phyloP scores from a whole-genome alignment of 2,888 invertebrate species.

The Pristionchus exspectatus region DNA sequence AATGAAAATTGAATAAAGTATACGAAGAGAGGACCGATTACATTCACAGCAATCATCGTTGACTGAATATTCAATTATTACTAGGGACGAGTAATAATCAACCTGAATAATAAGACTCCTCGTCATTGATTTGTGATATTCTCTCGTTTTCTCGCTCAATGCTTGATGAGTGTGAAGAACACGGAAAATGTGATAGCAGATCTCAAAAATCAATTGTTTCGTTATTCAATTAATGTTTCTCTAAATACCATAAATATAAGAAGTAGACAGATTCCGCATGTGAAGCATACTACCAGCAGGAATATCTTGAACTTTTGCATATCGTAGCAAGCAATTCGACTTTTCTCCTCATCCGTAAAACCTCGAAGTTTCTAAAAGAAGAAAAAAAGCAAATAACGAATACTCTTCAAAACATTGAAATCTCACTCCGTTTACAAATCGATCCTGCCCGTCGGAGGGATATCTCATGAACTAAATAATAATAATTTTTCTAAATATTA shows the following conservation, averaged over 20 bases:
- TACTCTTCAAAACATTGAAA: background rate
- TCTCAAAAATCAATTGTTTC: conserved; percentile 3
- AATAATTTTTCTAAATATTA: background rate
- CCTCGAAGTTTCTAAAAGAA: background rate
- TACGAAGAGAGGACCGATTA: conserved; percentile 9
- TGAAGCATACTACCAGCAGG: background rate
- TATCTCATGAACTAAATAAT: conserved; percentile 16
- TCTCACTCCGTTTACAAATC: background rate
- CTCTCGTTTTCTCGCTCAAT: background rate
- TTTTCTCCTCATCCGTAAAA: background rate
- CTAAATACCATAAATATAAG: background rate
- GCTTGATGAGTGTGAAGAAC: background rate
- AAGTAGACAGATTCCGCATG: conserved; percentile 3
- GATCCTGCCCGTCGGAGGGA: background rate
- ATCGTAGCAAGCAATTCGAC: background rate
- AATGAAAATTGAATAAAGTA: conserved; percentile 24
- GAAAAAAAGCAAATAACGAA: too few relatives aligned
- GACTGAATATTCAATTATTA: conserved; percentile 2
- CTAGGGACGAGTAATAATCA: background rate
- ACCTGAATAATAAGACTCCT: conserved; percentile 39
- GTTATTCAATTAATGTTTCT: background rate
- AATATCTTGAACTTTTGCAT: conserved; percentile 22
- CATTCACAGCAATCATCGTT: background rate
- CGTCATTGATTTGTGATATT: conserved; percentile 48
- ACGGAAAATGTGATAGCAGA: conserved; percentile 25